These are phyloP conservation scores for Montipora sp. DNA, from an alignment of 64 coral and sea anemone species.

Conservation along the genomic window DNA sequence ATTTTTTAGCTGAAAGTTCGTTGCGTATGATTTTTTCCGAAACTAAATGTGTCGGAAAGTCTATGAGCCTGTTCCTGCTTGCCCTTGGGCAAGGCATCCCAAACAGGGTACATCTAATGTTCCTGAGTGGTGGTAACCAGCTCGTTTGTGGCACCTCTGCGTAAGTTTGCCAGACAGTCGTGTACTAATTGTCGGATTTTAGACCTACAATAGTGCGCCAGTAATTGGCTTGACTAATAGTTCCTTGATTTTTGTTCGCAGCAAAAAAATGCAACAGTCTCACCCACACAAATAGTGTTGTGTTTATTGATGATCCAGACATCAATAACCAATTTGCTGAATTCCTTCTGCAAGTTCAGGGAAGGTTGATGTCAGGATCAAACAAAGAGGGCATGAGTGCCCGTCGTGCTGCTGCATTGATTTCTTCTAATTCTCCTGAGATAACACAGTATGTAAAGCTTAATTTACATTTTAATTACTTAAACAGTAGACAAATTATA, in stretches of 20 bases:
- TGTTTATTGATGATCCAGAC: slow-evolving; percentile 40
- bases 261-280: slow-evolving; percentile 53
- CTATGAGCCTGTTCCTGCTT: slow-evolving; percentile 15
- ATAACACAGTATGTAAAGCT: slow-evolving; percentile 20
- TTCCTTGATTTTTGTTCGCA: neutral
- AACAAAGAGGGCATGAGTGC: slow-evolving; percentile 30
- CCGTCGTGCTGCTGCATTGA: neutral
- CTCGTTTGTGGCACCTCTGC: slow-evolving; percentile 48
- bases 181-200: too few species aligned
- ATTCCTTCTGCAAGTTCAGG: slow-evolving; percentile 55
- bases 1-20: slow-evolving; percentile 38
- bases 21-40: slow-evolving; percentile 32
- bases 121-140: slow-evolving; percentile 62
- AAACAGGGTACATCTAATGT: neutral
- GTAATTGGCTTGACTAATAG: neutral
- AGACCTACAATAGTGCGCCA: too few species aligned
- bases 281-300: slow-evolving; percentile 6
- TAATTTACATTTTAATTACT: neutral
- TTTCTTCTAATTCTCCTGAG: slow-evolving; percentile 6
- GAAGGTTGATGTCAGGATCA: slow-evolving; percentile 5
- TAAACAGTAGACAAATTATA: neutral
- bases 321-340: slow-evolving; percentile 39
- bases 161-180: slow-evolving; percentile 27
- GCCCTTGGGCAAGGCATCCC: slow-evolving; percentile 48
- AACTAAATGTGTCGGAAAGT: slow-evolving; percentile 13